Conservation (phyloP, 2,797 vertebrate species). For the Paratrypauchen microcephalus region DNA sequence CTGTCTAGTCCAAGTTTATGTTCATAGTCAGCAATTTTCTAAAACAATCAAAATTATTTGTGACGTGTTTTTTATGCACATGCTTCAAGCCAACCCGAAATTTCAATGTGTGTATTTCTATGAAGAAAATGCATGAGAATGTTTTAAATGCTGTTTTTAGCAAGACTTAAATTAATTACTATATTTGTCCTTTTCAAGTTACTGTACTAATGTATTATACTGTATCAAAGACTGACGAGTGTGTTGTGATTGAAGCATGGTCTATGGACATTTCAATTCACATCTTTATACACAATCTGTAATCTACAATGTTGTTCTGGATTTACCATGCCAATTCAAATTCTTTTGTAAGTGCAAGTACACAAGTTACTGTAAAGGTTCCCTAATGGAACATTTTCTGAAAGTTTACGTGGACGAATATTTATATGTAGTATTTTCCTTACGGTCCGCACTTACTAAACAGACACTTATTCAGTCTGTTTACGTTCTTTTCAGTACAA, state of each 20-base stretch:
- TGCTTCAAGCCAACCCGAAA: conserved; percentile 21
- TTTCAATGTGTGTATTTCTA: conserved; percentile 35
- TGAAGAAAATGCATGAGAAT: conserved; percentile 43
- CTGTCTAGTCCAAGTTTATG: conserved; percentile 24
- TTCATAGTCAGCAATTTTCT: conserved; percentile 32
- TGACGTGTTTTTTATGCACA: conserved; percentile 34
- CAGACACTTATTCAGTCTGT: conserved; percentile 7
- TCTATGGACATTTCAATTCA: conserved; percentile 24
- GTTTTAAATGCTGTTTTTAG: conserved; percentile 55
- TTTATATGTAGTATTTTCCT: conserved; percentile 11
- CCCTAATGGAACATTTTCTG: background rate
- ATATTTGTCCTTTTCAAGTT: conserved; percentile 39
- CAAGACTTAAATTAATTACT: conserved; percentile 30
- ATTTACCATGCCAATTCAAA: conserved; percentile 2
- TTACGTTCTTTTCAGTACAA: too few relatives aligned
- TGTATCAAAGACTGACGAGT: conserved; percentile 39
- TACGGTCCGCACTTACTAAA: conserved; percentile 26
- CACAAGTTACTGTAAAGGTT: background rate
- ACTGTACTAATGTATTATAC: conserved; percentile 37
- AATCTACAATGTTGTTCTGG: conserved; percentile 8
- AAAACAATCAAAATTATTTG: conserved; percentile 53
- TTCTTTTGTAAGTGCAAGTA: background rate
- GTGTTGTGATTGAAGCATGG: conserved; percentile 38
- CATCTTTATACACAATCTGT: conserved; percentile 11
- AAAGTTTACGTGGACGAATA: conserved; percentile 22